Conservation (phyloP, 2,888 invertebrate genomes). For the Miltochrista miniata region DNA sequence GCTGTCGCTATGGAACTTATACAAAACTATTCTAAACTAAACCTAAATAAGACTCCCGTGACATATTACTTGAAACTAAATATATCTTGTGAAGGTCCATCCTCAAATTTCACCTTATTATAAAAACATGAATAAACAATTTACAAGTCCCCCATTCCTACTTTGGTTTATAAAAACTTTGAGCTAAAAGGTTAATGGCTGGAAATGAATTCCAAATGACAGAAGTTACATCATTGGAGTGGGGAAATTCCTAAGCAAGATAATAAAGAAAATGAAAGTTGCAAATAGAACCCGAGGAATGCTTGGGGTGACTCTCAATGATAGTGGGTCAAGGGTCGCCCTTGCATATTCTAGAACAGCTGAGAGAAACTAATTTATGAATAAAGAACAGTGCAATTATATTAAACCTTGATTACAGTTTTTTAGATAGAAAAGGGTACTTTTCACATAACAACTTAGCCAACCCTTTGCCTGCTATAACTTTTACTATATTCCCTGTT, state of each 20-base stretch:
- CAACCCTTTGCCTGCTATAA: no score
- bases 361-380: not conserved
- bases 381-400: not conserved
- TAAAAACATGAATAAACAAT: slow-evolving; percentile 10
- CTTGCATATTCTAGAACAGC: slow-evolving; percentile 3
- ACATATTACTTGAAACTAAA: no score
- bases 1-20: no score
- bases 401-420: no score
- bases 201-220: slow-evolving; percentile 25
- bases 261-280: slow-evolving; percentile 29
- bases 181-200: slow-evolving; percentile 13
- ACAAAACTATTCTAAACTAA: no score
- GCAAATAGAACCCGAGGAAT: slow-evolving; percentile 34
- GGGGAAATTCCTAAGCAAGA: slow-evolving; percentile 22
- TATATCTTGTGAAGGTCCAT: no score
- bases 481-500: no score
- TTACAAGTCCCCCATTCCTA: slow-evolving; percentile 4
- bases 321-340: slow-evolving; percentile 26
- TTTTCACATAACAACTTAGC: no score
- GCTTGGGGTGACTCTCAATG: slow-evolving; percentile 18
- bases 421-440: no score
- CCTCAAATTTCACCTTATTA: slow-evolving; percentile 12
- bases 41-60: no score
- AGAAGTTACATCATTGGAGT: slow-evolving; percentile 20
- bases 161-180: slow-evolving; percentile 19